These are phyloP conservation scores for Ethmia dodecea DNA, from an alignment of 2,888 invertebrate species.

Conservation along the genomic window DNA sequence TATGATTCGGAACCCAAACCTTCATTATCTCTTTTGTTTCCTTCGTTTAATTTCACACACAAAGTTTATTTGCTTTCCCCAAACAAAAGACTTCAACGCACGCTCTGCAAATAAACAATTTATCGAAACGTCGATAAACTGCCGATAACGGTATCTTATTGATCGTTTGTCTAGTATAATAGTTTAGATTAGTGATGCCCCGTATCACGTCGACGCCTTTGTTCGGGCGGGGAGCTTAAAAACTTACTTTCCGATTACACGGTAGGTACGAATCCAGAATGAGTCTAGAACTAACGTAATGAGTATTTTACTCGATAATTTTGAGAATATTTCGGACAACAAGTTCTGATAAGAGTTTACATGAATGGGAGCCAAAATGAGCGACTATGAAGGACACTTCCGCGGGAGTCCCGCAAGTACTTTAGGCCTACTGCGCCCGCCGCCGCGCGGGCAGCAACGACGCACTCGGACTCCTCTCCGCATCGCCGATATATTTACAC, in stretches of 20 bases:
- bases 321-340: slow-evolving; percentile 1
- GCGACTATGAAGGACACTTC: slow-evolving; percentile 62
- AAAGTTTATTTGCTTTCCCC: slow-evolving; percentile 7
- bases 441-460: slow-evolving; percentile 27
- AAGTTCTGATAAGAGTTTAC: slow-evolving; percentile 36
- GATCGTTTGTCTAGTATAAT: slow-evolving; percentile 10
- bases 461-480: slow-evolving; percentile 42
- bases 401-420: slow-evolving; percentile 48
- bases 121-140: slow-evolving; percentile 10
- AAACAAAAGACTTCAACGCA: slow-evolving; percentile 72
- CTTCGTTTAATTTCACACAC: neutral
- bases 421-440: slow-evolving; percentile 63
- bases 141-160: slow-evolving; percentile 11
- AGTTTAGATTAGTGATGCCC: slow-evolving; percentile 6
- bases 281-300: too few species aligned
- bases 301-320: too few species aligned
- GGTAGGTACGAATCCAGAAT: too few species aligned
- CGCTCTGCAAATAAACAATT: slow-evolving; percentile 26
- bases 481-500: slow-evolving; percentile 61
- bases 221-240: slow-evolving; percentile 6
- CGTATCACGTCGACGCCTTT: slow-evolving; percentile 1
- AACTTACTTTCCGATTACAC: neutral
- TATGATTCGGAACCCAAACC: too few species aligned
- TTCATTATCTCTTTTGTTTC: too few species aligned
- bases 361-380: slow-evolving; percentile 39